Evolutionary conservation across 2,888 invertebrate species (phyloP).

Genomic region (Noctua fimbriata): DNA sequence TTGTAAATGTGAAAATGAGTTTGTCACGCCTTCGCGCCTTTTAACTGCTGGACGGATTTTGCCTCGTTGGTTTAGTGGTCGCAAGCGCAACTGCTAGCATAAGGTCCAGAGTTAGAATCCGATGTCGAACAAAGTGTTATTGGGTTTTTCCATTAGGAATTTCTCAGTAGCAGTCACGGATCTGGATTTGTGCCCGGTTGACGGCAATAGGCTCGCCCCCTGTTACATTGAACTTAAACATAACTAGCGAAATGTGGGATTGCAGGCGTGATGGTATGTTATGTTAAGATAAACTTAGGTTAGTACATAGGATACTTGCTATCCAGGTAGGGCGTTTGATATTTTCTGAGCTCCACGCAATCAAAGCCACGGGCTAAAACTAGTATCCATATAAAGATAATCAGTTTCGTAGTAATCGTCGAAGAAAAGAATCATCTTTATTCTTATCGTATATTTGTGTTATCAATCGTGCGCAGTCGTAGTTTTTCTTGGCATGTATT

Average conservation of each 20-base stretch:
- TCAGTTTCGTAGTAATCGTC: not conserved
- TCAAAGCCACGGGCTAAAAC: not conserved
- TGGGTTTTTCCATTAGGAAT: too few species aligned
- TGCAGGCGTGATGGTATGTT: not conserved
- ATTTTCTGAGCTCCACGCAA: not conserved
- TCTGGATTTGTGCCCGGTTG: not conserved
- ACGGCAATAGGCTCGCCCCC: not conserved
- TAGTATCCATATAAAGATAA: not conserved
- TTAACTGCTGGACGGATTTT: not conserved
- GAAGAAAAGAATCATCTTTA: conserved; percentile 55
- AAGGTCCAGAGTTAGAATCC: too few species aligned
- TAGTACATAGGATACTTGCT: not conserved
- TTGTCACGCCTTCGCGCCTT: not conserved
- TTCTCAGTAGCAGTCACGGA: too few species aligned
- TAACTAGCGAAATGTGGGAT: not conserved
- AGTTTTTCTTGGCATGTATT: conserved; percentile 62
- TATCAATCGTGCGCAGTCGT: conserved; percentile 67
- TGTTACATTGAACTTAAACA: not conserved
- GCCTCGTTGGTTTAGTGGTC: too few species aligned
- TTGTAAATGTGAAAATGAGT: not conserved
- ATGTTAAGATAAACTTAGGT: not conserved
- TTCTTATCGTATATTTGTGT: conserved; percentile 66
- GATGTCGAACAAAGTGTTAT: too few species aligned
- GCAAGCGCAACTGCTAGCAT: too few species aligned
- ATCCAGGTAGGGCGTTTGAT: not conserved